phyloP scores from a whole-genome alignment of 37 sponge, comb jelly and placozoan genomes.

The Mnemiopsis leidyi region DNA sequence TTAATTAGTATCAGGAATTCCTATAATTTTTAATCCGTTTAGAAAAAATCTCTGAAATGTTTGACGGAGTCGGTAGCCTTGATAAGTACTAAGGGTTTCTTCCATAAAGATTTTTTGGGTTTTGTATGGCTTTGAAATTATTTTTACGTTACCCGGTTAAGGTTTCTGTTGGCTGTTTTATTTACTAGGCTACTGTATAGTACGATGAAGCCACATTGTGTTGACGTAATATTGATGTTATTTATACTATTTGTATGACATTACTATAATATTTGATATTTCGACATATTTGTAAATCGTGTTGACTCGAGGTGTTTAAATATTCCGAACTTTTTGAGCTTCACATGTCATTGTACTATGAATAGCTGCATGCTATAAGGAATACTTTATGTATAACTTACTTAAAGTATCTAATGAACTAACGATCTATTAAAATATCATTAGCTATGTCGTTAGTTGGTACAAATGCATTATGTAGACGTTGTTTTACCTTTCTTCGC shows the following conservation, averaged over 20 bases:
- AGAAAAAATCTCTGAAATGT: neutral
- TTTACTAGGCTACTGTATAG: neutral
- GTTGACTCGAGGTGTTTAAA: neutral
- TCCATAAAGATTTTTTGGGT: neutral
- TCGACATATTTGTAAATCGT: neutral
- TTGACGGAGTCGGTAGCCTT: neutral
- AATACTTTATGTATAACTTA: no score
- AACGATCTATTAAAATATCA: no score
- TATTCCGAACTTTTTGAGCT: neutral
- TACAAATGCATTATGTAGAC: neutral
- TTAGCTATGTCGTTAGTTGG: neutral
- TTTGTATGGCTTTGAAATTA: neutral
- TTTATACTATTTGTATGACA: constrained; percentile 14
- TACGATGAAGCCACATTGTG: neutral
- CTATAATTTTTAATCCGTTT: neutral
- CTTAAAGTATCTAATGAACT: no score
- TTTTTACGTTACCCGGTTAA: neutral
- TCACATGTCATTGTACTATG: no score
- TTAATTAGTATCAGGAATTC: neutral
- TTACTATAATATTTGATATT: constrained; percentile 38
- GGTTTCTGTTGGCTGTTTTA: neutral
- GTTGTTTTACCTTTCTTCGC: neutral
- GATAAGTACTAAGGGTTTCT: neutral
- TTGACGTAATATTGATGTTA: neutral
- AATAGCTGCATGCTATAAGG: no score